Evolutionary conservation across 2,888 invertebrate genomes (phyloP).

Genomic region (Eurois occulta): DNA sequence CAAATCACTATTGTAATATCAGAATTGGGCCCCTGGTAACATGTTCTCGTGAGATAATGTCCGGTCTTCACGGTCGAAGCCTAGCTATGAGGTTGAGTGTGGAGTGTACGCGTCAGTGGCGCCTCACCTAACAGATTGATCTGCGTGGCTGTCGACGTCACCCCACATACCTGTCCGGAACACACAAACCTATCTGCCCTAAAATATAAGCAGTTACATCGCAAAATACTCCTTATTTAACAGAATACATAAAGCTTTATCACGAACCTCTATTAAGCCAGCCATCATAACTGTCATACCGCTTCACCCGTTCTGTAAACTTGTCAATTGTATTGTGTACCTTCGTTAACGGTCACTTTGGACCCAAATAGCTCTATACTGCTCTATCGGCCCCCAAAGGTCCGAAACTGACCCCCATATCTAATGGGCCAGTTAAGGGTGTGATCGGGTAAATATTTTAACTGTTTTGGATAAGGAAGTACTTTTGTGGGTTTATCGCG

Average conservation of each 20-base stretch:
- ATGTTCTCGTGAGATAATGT: too few species aligned
- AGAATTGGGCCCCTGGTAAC: too few species aligned
- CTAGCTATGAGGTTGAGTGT: too few species aligned
- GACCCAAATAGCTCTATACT: slow-evolving; percentile 35
- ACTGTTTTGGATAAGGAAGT: slow-evolving; percentile 14
- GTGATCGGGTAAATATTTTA: slow-evolving; percentile 25
- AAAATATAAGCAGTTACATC: background rate
- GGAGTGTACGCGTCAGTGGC: too few species aligned
- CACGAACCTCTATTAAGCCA: slow-evolving; percentile 2
- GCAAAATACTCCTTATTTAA: background rate
- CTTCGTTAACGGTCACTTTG: slow-evolving; percentile 38
- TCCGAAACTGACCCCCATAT: slow-evolving; percentile 32
- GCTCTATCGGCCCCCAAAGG: slow-evolving; percentile 22
- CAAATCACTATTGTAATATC: too few species aligned
- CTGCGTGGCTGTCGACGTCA: too few species aligned
- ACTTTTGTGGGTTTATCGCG: background rate
- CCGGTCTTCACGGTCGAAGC: too few species aligned
- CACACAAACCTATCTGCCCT: background rate
- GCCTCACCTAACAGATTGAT: too few species aligned
- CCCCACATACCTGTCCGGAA: too few species aligned
- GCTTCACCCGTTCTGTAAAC: slow-evolving; percentile 11
- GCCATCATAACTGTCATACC: slow-evolving; percentile 26
- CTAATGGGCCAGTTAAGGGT: slow-evolving; percentile 29
- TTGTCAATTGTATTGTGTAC: slow-evolving; percentile 44
- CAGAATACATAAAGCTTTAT: slow-evolving; percentile 7